A percentile compares a stretch with the other conserved stretches of the same genome.
Evolutionary conservation across 2,113 vertebrate genomes (phyloP).

Genomic region (Siphamia tubifer): DNA sequence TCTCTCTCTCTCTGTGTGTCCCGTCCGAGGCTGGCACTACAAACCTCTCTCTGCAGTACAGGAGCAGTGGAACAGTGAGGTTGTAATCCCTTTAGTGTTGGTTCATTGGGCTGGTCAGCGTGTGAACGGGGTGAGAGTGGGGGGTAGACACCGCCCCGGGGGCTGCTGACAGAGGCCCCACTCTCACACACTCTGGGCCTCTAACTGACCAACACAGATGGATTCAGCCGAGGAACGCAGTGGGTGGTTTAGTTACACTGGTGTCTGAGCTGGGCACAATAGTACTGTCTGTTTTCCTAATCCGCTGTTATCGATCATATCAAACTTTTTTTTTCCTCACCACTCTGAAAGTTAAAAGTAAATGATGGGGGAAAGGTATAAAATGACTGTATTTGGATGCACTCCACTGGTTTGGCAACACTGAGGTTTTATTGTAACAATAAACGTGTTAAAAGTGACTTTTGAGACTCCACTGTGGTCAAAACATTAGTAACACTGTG

Average conservation of each 20-base stretch:
- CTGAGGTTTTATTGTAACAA: slow-evolving; percentile 1
- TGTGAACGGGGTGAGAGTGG: slow-evolving; percentile 15
- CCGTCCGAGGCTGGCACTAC: slow-evolving; percentile 29
- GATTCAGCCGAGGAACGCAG: slow-evolving; percentile 38
- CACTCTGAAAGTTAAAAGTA: neutral
- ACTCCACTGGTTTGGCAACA: neutral
- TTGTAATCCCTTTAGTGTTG: slow-evolving; percentile 68
- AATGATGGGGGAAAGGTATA: neutral
- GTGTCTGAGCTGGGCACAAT: slow-evolving; percentile 51
- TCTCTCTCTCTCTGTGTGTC: slow-evolving; percentile 1
- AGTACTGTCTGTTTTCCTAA: slow-evolving; percentile 43
- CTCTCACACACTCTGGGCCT: slow-evolving; percentile 21
- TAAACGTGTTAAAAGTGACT: neutral
- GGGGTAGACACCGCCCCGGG: slow-evolving; percentile 49
- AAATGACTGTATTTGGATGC: neutral
- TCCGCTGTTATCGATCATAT: slow-evolving; percentile 10
- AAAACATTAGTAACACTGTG: neutral
- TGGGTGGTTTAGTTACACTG: slow-evolving; percentile 33
- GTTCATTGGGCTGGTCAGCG: slow-evolving; percentile 46
- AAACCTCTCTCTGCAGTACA: slow-evolving; percentile 4
- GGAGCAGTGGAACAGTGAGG: slow-evolving; percentile 40
- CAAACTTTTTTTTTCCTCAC: slow-evolving; percentile 3
- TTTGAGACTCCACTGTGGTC: neutral
- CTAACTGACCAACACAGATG: slow-evolving; percentile 52
- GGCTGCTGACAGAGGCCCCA: slow-evolving; percentile 46